A percentile compares a stretch with the other conserved stretches of the same genome.
These are phyloP conservation scores for Hyposmocoma kahamanoa DNA, from an alignment of 1,140 invertebrate species.

Conservation along the genomic window DNA sequence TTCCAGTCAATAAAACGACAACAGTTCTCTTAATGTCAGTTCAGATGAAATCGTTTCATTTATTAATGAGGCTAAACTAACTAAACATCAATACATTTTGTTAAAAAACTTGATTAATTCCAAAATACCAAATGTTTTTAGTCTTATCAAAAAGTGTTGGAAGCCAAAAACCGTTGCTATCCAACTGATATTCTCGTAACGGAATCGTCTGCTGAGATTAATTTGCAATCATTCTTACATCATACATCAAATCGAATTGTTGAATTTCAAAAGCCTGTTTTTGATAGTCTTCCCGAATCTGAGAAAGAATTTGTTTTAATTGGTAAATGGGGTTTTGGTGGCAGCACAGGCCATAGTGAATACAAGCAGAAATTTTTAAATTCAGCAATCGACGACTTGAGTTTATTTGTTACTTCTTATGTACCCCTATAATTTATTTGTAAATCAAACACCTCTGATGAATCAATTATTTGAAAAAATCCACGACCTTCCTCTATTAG, in stretches of 20 bases:
- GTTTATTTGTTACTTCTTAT: not conserved
- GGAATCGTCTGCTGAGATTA: not conserved
- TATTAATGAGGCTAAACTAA: not conserved
- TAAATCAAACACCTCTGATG: too few relatives aligned
- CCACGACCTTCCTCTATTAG: not conserved
- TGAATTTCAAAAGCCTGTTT: not conserved
- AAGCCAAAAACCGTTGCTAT: not conserved
- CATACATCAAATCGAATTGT: not conserved
- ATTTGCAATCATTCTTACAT: not conserved
- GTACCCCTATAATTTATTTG: not conserved
- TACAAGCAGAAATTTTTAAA: not conserved
- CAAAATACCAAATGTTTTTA: not conserved
- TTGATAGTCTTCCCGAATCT: not conserved
- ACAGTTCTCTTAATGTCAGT: too few relatives aligned
- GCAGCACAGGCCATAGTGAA: not conserved
- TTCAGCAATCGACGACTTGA: not conserved
- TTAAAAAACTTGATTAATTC: not conserved
- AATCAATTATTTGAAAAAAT: not conserved
- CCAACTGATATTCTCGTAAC: not conserved
- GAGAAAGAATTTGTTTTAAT: not conserved
- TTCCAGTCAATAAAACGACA: too few relatives aligned
- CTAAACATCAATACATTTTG: not conserved
- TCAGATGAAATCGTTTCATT: not conserved
- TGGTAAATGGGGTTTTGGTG: not conserved
- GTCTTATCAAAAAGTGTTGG: not conserved